A percentile compares a stretch with the other conserved stretches of the same genome.
These are phyloP conservation scores for Hypocryptadius cinnamomeus DNA, from an alignment of 2,113 vertebrate species.

Conservation along the genomic window DNA sequence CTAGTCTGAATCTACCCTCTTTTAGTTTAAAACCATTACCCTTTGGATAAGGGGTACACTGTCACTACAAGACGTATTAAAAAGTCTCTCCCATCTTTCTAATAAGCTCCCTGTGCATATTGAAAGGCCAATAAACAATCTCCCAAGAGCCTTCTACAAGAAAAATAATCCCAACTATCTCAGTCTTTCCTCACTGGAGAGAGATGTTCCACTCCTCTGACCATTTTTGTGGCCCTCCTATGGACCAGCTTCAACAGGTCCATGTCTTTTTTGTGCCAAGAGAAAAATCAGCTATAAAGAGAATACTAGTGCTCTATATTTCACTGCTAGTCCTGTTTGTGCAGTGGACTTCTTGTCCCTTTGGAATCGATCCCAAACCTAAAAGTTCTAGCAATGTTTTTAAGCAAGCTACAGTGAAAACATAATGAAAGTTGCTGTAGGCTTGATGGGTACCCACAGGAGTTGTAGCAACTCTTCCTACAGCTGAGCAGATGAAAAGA, in stretches of 20 bases:
- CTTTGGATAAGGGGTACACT: not conserved
- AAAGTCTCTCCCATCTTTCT: not conserved
- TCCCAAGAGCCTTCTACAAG: not conserved
- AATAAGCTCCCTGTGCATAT: not conserved
- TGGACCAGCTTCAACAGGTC: not conserved
- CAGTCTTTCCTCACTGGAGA: not conserved
- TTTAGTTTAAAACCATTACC: not conserved
- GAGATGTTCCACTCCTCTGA: not conserved
- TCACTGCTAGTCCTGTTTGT: not conserved
- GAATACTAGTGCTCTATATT: not conserved
- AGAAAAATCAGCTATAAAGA: not conserved
- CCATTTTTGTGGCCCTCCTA: not conserved
- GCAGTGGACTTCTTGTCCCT: not conserved
- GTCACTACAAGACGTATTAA: not conserved
- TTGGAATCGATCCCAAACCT: not conserved
- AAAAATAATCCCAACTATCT: not conserved
- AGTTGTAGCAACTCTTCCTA: not conserved
- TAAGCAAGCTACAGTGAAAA: not conserved
- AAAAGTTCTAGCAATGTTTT: not conserved
- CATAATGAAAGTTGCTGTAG: not conserved
- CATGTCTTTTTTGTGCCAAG: not conserved
- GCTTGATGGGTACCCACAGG: not conserved
- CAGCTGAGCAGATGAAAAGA: not conserved
- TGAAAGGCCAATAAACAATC: not conserved
- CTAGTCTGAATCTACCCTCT: not conserved